These are phyloP conservation scores for Sinocyclocheilus grahami DNA, from an alignment of 2,113 vertebrate species.

Conservation along the genomic window DNA sequence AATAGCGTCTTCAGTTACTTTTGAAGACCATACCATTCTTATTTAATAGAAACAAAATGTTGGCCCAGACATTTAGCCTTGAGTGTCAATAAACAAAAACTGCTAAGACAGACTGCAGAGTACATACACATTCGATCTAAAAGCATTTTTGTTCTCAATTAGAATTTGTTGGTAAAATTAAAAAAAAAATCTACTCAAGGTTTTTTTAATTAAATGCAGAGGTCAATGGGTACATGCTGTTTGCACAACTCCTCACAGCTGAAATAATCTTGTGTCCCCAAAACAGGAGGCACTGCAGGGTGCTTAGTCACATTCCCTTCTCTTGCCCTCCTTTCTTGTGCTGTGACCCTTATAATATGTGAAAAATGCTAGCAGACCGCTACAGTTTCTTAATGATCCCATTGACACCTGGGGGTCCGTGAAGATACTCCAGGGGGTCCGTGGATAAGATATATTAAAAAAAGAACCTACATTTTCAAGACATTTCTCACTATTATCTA, in stretches of 20 bases:
- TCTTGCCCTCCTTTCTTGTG: background rate
- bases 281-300: background rate
- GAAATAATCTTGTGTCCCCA: constrained; percentile 12
- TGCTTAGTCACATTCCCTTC: constrained; percentile 10
- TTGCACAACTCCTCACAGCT: constrained; percentile 9
- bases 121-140: background rate
- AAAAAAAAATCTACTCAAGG: background rate
- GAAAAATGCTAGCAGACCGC: background rate
- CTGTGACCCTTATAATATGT: background rate
- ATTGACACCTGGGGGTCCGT: background rate
- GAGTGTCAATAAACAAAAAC: background rate
- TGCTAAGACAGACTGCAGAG: background rate
- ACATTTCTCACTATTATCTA: background rate
- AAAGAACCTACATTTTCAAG: background rate
- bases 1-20: background rate
- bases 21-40: background rate
- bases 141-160: background rate
- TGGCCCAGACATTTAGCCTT: background rate
- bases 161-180: background rate
- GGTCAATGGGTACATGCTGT: background rate
- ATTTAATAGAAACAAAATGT: background rate
- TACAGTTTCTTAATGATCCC: background rate
- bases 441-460: too few relatives aligned
- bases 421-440: background rate
- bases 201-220: background rate